phyloP scores from a whole-genome alignment of 2,888 invertebrate species.

The Eupithecia dodoneata region DNA sequence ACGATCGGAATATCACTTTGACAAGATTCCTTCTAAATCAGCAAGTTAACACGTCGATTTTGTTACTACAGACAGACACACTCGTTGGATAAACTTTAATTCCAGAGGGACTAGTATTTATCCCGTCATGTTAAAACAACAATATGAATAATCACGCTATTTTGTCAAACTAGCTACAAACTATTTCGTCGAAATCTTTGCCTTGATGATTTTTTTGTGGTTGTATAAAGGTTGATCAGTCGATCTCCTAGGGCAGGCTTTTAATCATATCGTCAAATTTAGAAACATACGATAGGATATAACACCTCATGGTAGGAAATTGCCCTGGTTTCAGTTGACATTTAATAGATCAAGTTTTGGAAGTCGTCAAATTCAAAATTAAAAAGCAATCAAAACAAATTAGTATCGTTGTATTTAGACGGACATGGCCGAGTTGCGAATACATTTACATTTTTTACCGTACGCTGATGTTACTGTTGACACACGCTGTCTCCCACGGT shows the following conservation, averaged over 20 bases:
- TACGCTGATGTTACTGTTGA: slow-evolving; percentile 40
- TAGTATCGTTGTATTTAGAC: slow-evolving; percentile 40
- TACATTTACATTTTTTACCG: slow-evolving; percentile 44
- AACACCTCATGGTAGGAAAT: neutral
- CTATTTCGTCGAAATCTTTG: too few species aligned
- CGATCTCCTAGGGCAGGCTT: neutral
- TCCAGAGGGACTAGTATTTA: too few species aligned
- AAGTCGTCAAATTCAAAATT: slow-evolving; percentile 5
- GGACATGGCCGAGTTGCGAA: slow-evolving; percentile 32
- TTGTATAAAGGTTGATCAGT: too few species aligned
- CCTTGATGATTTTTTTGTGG: too few species aligned
- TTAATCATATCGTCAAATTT: neutral
- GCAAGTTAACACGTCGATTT: too few species aligned
- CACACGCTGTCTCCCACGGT: slow-evolving; percentile 40
- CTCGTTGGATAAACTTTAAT: neutral
- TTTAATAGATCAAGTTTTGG: neutral
- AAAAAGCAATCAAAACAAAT: slow-evolving; percentile 15
- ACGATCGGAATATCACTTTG: neutral
- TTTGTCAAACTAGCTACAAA: too few species aligned
- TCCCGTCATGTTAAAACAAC: too few species aligned
- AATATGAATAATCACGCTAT: too few species aligned
- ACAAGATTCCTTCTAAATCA: neutral
- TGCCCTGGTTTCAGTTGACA: neutral
- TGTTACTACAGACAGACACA: neutral
- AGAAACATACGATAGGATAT: neutral